Conservation (phyloP, 2,888 invertebrate species). For the Proisotoma minuta region DNA sequence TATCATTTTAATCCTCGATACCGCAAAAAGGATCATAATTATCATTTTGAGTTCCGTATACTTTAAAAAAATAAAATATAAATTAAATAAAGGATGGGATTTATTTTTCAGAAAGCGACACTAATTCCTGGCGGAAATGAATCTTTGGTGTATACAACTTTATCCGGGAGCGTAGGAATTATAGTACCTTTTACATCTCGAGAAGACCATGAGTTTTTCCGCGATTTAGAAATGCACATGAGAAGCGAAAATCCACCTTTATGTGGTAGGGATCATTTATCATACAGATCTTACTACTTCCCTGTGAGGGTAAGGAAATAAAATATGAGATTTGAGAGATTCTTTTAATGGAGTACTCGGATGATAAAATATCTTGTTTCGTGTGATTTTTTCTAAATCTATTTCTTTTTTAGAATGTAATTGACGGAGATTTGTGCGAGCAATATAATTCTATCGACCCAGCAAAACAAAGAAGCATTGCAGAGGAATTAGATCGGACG, state of each 20-base stretch:
- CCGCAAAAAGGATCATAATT: not conserved
- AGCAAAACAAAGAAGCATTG: constrained; percentile 88
- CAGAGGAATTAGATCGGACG: constrained; percentile 88
- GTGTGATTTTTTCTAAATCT: no score
- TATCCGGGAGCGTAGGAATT: constrained; percentile 88
- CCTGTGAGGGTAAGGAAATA: constrained; percentile 74
- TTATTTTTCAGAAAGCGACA: constrained; percentile 69
- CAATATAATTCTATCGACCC: constrained; percentile 95
- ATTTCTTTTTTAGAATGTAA: constrained; percentile 82
- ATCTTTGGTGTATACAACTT: constrained; percentile 89
- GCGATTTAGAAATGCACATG: constrained; percentile 99
- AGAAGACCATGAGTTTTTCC: constrained; percentile 98
- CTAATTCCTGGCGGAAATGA: constrained; percentile 97
- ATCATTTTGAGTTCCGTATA: not conserved
- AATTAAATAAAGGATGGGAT: no score
- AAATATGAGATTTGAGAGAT: no score
- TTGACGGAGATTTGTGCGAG: constrained; percentile 98
- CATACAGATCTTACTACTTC: constrained; percentile 94
- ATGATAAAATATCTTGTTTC: no score
- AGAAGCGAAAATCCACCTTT: constrained; percentile 92
- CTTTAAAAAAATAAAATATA: no score
- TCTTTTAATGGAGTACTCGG: not conserved
- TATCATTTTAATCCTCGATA: not conserved
- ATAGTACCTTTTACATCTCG: constrained; percentile 89
- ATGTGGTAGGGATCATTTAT: constrained; percentile 94